These are phyloP conservation scores for Scaptomyza reducta DNA, from an alignment of 2,888 invertebrate species.

Conservation along the genomic window DNA sequence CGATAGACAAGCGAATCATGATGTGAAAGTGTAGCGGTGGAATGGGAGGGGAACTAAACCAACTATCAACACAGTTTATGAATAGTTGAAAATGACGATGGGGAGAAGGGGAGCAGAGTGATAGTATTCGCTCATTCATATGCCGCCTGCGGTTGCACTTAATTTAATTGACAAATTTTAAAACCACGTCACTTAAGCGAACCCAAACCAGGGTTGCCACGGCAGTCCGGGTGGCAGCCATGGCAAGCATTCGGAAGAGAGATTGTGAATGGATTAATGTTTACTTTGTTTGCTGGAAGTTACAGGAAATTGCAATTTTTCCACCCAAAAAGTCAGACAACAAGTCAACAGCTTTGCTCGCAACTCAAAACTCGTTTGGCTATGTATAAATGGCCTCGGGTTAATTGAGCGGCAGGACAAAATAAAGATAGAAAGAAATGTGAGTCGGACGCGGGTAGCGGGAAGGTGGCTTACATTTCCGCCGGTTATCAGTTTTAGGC, in stretches of 20 bases:
- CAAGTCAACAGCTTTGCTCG: slow-evolving; percentile 72
- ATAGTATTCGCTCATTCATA: slow-evolving; percentile 65
- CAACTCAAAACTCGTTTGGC: slow-evolving; percentile 69
- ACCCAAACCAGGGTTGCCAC: slow-evolving; percentile 29
- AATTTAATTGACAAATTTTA: slow-evolving; percentile 84
- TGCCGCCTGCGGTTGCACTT: slow-evolving; percentile 84
- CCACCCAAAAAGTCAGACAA: slow-evolving; percentile 77
- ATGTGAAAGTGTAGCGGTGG: background rate
- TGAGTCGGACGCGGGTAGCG: slow-evolving; percentile 19
- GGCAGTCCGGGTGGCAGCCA: slow-evolving; percentile 16
- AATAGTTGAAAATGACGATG: slow-evolving; percentile 69
- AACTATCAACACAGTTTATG: slow-evolving; percentile 77
- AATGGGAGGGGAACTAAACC: slow-evolving; percentile 18
- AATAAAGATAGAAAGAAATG: slow-evolving; percentile 1
- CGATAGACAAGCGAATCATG: slow-evolving; percentile 8
- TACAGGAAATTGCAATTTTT: slow-evolving; percentile 80
- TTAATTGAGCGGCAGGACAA: slow-evolving; percentile 69
- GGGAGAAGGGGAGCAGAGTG: slow-evolving; percentile 7
- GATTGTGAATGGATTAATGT: slow-evolving; percentile 80
- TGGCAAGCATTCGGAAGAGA: slow-evolving; percentile 8
- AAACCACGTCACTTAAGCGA: slow-evolving; percentile 76
- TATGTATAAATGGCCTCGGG: slow-evolving; percentile 72
- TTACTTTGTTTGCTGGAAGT: slow-evolving; percentile 76
- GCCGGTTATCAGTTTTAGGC: slow-evolving; percentile 62
- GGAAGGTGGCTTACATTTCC: slow-evolving; percentile 44